phyloP scores from a whole-genome alignment of 2,888 invertebrate genomes.

The Troilus luridus region DNA sequence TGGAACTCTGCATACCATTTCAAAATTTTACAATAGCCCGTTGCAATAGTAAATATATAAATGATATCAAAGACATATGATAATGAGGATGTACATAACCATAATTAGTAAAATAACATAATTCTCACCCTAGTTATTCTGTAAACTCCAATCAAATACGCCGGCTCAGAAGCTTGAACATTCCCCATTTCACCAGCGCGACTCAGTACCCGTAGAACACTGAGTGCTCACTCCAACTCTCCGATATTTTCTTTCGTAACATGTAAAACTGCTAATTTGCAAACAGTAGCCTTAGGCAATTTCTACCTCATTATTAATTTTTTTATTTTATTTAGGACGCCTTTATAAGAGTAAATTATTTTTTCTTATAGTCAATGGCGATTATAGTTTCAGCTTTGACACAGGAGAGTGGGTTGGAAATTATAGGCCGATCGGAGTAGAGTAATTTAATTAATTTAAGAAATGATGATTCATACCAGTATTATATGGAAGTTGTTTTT shows the following conservation, averaged over 20 bases:
- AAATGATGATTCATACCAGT: background rate
- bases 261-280: slow-evolving; percentile 20
- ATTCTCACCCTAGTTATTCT: background rate
- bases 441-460: background rate
- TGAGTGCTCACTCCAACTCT: background rate
- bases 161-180: slow-evolving; percentile 2
- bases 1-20: no score
- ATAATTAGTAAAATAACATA: no score
- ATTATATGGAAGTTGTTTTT: background rate
- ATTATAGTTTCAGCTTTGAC: background rate
- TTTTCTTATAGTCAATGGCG: background rate
- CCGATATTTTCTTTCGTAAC: background rate
- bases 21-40: background rate
- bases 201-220: background rate
- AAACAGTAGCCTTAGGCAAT: slow-evolving; percentile 21
- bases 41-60: background rate
- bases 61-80: background rate
- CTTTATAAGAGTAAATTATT: background rate
- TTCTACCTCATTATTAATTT: background rate
- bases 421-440: background rate
- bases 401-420: slow-evolving; percentile 1
- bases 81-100: background rate
- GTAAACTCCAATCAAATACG: background rate
- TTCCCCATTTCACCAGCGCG: background rate
- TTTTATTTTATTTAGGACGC: slow-evolving; percentile 34